Conservation (phyloP, 2,797 vertebrate genomes). For the Cyclura pinguis region DNA sequence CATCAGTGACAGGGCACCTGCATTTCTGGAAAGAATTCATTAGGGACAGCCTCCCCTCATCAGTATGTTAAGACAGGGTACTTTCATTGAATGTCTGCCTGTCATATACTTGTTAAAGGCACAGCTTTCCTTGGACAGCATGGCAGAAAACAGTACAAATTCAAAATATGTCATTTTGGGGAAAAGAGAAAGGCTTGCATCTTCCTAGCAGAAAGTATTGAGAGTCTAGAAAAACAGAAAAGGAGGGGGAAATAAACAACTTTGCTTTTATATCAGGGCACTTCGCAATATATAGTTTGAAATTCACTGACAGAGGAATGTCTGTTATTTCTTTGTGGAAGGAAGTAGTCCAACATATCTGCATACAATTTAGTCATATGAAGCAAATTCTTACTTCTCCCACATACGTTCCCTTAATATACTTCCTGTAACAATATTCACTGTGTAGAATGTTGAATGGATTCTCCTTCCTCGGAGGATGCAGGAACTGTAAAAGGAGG, state of each 20-base stretch:
- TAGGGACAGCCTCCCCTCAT: background rate
- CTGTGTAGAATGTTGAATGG: background rate
- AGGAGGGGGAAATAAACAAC: background rate
- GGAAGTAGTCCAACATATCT: background rate
- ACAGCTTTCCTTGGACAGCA: background rate
- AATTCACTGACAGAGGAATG: background rate
- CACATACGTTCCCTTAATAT: background rate
- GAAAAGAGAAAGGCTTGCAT: background rate
- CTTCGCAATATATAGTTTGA: slow-evolving; percentile 9
- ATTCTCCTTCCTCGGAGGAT: background rate
- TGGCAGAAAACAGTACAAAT: background rate
- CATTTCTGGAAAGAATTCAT: background rate
- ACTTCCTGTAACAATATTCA: background rate
- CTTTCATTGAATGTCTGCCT: background rate
- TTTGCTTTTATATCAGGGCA: fast-evolving
- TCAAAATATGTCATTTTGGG: background rate
- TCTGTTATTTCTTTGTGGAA: background rate
- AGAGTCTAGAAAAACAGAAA: background rate
- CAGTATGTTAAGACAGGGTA: background rate
- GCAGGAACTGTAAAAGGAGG: background rate
- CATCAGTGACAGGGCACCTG: background rate
- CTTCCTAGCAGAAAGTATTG: background rate
- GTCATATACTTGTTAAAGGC: background rate
- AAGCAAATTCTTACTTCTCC: background rate
- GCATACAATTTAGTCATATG: background rate